These are phyloP conservation scores for Trinorchestia longiramus DNA, from an alignment of 1,140 invertebrate species.

Conservation along the genomic window DNA sequence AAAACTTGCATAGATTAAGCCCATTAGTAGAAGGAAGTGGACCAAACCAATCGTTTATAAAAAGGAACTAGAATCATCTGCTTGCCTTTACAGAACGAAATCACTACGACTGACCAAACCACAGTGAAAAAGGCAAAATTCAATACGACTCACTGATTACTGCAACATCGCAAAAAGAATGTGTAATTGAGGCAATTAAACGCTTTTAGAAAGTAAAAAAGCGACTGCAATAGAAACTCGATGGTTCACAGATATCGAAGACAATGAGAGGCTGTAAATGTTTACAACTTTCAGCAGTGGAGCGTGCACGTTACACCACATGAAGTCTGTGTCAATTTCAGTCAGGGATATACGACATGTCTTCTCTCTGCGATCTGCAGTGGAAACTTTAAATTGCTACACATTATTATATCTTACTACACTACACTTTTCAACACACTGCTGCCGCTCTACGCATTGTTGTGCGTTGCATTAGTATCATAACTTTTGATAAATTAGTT, in stretches of 20 bases:
- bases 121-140: neutral
- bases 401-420: too few species aligned
- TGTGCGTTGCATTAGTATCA: too few species aligned
- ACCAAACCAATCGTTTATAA: neutral
- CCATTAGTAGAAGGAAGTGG: neutral
- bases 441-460: too few species aligned
- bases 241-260: neutral
- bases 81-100: neutral
- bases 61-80: neutral
- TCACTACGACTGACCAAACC: neutral
- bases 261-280: neutral
- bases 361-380: neutral
- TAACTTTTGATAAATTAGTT: too few species aligned
- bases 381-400: neutral
- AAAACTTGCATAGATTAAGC: neutral
- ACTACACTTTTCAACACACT: too few species aligned
- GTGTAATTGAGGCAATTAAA: neutral
- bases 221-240: neutral
- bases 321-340: neutral
- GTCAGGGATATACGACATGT: neutral
- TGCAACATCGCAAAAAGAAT: neutral
- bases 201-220: neutral
- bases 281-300: neutral
- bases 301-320: neutral
- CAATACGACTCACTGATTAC: neutral